These are phyloP conservation scores for Pachydiplax longipennis DNA, from an alignment of 2,888 invertebrate species.

Conservation along the genomic window DNA sequence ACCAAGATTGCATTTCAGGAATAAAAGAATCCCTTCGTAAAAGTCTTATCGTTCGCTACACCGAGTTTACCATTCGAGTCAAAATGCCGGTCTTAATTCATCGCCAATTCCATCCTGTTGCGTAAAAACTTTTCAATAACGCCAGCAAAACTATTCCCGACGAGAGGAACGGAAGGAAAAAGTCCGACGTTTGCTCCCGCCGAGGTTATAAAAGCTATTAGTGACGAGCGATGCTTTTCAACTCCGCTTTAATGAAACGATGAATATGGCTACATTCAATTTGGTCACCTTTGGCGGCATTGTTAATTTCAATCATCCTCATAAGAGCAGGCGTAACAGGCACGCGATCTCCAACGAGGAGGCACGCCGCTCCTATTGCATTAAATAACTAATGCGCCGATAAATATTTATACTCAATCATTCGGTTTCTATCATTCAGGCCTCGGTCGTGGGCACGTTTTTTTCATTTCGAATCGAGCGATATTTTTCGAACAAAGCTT, in stretches of 20 bases:
- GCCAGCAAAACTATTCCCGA: no score
- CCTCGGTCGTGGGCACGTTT: background rate
- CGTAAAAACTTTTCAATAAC: no score
- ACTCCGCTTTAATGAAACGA: constrained; percentile 23
- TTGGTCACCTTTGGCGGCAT: constrained; percentile 18
- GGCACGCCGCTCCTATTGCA: background rate
- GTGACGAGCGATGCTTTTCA: background rate
- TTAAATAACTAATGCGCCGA: constrained; percentile 28
- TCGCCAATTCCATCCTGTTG: no score
- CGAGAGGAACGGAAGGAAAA: no score
- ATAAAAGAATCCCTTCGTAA: no score
- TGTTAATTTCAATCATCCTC: constrained; percentile 39
- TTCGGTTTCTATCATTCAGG: constrained; percentile 20
- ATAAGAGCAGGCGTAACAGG: constrained; percentile 12
- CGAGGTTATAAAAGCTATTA: background rate
- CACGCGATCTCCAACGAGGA: background rate
- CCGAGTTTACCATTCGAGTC: background rate
- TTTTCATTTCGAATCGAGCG: background rate
- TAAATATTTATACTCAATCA: constrained; percentile 32
- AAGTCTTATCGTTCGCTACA: no score
- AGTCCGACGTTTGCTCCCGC: background rate
- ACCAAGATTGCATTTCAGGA: no score
- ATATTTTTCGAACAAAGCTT: background rate
- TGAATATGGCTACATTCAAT: constrained; percentile 26
- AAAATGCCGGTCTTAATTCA: background rate